Percentiles rank a stretch among this genome's conserved stretches.
These are phyloP conservation scores for Margarornis squamiger DNA, from an alignment of 2,797 vertebrate species.

Conservation along the genomic window DNA sequence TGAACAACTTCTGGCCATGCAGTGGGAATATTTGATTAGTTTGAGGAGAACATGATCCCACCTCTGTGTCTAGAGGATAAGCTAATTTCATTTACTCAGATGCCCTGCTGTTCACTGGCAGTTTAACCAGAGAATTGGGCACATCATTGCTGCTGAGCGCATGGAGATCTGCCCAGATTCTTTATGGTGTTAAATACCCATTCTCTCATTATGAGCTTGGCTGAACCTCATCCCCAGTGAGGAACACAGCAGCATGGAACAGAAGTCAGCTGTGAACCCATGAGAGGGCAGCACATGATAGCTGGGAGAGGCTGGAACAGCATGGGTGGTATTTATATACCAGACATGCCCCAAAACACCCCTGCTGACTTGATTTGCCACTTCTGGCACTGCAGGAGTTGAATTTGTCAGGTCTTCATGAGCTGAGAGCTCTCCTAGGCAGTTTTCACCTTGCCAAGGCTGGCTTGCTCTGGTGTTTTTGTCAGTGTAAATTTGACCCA, in stretches of 20 bases:
- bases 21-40: background rate
- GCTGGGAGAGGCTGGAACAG: background rate
- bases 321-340: background rate
- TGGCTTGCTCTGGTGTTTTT: background rate
- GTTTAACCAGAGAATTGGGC: background rate
- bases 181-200: background rate
- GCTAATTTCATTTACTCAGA: background rate
- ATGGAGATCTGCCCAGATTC: background rate
- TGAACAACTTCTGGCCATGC: background rate
- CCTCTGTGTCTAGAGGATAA: background rate
- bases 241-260: background rate
- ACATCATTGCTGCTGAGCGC: background rate
- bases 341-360: background rate
- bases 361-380: background rate
- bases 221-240: background rate
- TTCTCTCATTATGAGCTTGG: background rate
- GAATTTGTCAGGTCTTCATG: background rate
- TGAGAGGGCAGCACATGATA: background rate
- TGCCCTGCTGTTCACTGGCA: background rate
- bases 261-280: background rate
- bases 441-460: background rate
- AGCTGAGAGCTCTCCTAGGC: background rate
- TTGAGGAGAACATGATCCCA: background rate
- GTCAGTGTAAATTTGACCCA: background rate
- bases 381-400: background rate